Base-by-base conservation (phyloP, 2,888 invertebrate species). In the Meghimatium bilineatum region DNA sequence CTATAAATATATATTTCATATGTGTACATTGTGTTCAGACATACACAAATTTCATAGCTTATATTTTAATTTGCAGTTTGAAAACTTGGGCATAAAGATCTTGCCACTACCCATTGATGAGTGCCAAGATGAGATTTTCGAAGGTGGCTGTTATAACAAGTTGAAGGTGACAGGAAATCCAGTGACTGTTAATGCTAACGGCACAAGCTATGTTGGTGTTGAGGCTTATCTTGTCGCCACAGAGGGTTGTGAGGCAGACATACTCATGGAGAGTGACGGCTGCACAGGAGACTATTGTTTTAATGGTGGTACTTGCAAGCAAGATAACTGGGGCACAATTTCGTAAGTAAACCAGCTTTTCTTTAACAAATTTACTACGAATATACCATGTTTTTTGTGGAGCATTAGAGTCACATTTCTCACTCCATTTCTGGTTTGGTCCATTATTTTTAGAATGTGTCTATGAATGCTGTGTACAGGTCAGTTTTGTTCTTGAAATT, bases 201-300 rank as follows among this genome's bases (percentile, higher is more conserved):
- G 97, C 94, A 99, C 99, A 0, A 97, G 99, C 0, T 95, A 99
- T 86, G 98, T 99, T 56, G 99, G 99, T 23, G 98, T 99, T 0
- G 95, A 98, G 83, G 97, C 99, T 0, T 97, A 97, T 93, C 97
- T 98, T 0, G 95, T 97, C 87, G 97, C 98, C 0, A 97, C 97
- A 92, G 99, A 90, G 77, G 88, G 87, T 12, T 92, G 91, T 88
- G 85, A 86, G 60, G 90, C 91, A 0, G 86, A 86, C 29, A 83
- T 98, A 93, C 98, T 98, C 94, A 96, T 96, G 86, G 97, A 85
- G 2, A 97, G 92, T 96, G 96, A 81, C 97, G 97, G 94, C 96
- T 99, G 99, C 86, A 87, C 87, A 0, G 89, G 91, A 0, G 89
- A 89, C 67, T 92, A 90, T 23, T 99, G 99, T 92, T 97, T 97